phyloP scores from a whole-genome alignment of 2,113 vertebrate species.

The Pygoscelis adeliae region DNA sequence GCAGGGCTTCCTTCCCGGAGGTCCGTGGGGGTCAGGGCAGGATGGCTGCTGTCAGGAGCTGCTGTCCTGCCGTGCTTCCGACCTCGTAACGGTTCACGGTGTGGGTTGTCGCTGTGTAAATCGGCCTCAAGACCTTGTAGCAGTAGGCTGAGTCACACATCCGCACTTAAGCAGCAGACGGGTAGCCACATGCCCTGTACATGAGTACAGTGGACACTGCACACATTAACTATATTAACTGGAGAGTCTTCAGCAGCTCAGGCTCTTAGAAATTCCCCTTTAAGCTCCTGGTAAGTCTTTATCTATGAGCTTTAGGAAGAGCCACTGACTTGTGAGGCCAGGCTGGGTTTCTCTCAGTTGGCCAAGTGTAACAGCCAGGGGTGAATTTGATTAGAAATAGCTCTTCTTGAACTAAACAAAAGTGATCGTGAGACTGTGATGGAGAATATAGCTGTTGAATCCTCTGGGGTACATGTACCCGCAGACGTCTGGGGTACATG shows the following conservation, averaged over 20 bases:
- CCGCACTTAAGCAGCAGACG: fast-evolving
- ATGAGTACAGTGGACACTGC: fast-evolving
- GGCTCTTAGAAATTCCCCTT: background rate
- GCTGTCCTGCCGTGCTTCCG: fast-evolving
- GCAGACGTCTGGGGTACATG: background rate
- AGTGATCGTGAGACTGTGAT: background rate
- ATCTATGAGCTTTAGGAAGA: background rate
- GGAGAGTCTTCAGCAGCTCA: background rate
- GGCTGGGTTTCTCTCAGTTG: background rate
- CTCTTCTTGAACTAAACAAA: background rate
- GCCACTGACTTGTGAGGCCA: background rate
- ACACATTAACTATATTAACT: background rate
- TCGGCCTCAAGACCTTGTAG: fast-evolving
- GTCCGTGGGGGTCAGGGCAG: fast-evolving
- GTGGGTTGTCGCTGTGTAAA: background rate
- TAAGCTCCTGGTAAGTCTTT: background rate
- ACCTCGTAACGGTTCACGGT: fast-evolving
- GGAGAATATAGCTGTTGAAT: background rate
- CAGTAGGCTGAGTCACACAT: background rate
- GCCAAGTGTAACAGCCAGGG: background rate
- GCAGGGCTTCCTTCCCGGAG: background rate
- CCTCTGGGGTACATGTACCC: too few species aligned
- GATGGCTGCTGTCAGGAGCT: background rate
- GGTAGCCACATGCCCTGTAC: fast-evolving
- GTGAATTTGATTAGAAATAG: background rate